Evolutionary conservation across 2,888 invertebrate species (phyloP).

Genomic region (Elgonia sp.): DNA sequence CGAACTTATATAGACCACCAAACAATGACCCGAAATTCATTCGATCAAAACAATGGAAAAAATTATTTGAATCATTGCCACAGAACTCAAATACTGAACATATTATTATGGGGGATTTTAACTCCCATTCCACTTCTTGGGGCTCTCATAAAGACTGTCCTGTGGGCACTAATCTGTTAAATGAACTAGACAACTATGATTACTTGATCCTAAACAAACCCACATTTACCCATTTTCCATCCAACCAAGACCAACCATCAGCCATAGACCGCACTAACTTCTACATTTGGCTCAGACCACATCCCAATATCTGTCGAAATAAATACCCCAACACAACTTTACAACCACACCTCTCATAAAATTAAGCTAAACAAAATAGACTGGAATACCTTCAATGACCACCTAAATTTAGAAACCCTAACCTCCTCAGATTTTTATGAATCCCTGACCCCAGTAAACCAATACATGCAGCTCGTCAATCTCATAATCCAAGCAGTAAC

Average conservation of each 20-base stretch:
- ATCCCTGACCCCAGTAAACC: neutral
- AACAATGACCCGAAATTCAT: too few species aligned
- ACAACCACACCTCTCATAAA: slow-evolving; percentile 26
- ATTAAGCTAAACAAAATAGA: slow-evolving; percentile 22
- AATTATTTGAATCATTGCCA: too few species aligned
- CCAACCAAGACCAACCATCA: slow-evolving; percentile 1
- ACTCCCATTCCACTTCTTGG: too few species aligned
- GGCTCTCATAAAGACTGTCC: too few species aligned
- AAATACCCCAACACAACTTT: neutral
- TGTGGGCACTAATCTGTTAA: neutral
- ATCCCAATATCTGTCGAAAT: neutral
- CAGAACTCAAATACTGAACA: too few species aligned
- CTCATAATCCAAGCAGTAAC: slow-evolving; percentile 5
- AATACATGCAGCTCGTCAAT: slow-evolving; percentile 26
- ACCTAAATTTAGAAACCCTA: neutral
- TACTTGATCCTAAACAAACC: neutral
- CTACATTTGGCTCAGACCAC: slow-evolving; percentile 10
- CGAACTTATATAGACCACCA: too few species aligned
- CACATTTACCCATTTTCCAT: neutral
- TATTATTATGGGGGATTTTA: too few species aligned
- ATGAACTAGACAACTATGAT: neutral
- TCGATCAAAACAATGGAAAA: too few species aligned
- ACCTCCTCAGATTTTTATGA: slow-evolving; percentile 12
- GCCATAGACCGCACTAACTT: slow-evolving; percentile 25
- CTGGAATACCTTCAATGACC: slow-evolving; percentile 2